Conservation (phyloP, 2,797 vertebrate species). For the Pangasius djambal region DNA sequence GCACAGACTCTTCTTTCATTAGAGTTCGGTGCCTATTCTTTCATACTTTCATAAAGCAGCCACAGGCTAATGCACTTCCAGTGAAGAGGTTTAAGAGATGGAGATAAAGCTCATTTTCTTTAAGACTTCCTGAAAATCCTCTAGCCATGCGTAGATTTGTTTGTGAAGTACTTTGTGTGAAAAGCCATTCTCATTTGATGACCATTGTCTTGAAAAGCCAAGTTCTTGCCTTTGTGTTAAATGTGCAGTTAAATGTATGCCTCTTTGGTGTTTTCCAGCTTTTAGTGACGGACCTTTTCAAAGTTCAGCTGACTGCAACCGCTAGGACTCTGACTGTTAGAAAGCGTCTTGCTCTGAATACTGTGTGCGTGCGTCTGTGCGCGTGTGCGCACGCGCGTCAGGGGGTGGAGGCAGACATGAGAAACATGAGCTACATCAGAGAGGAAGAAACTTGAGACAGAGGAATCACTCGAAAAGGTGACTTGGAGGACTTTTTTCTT, state of each 20-base stretch:
- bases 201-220: not conserved
- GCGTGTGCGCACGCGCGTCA: not conserved
- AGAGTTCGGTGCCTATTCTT: conserved; percentile 52
- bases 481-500: not conserved
- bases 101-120: not conserved
- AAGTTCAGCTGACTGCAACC: not conserved
- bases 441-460: conserved; percentile 5
- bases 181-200: not conserved
- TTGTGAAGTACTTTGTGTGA: not conserved
- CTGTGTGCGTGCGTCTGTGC: not conserved
- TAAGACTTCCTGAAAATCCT: not conserved
- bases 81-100: conserved; percentile 12
- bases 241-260: not conserved
- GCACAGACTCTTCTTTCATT: conserved; percentile 62
- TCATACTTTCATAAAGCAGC: conserved; percentile 38
- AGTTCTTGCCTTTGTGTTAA: not conserved
- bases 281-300: not conserved
- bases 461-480: conserved; percentile 14
- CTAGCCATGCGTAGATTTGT: not conserved
- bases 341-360: not conserved
- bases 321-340: not conserved
- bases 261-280: not conserved
- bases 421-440: conserved; percentile 39
- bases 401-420: conserved; percentile 16
- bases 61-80: conserved; percentile 53